Evolutionary conservation across 1,140 invertebrate genomes (phyloP), one percentile per base, ranked within the genome.

Genomic region (Drosophila repleta): DNA sequence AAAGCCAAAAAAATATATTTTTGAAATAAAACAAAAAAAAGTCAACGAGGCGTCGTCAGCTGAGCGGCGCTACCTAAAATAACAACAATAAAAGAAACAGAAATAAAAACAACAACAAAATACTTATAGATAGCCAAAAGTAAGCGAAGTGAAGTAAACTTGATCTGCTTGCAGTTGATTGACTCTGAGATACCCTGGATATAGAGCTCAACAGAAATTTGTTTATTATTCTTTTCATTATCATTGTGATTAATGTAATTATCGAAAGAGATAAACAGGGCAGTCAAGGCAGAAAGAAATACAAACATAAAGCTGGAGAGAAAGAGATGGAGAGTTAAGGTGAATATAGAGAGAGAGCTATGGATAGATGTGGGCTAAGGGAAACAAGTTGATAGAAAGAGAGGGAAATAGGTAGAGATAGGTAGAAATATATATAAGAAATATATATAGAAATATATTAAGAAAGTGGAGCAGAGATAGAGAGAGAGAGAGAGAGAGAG

Each of bases 11-110:
- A 41, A 4, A 41, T 7, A 17, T 7, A 35, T 35, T 3, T 35
- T 35, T 35, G 2, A 60, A 71, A 49, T 18, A 41, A 6, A 24
- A 46, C 18, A 52, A 48, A 57, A 51, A 72, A 58, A 43, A 57
- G 70, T 65, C 74, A 60, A 60, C 69, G 32, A 35, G 10, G 32
- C 32, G 32, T 6, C 56, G 79, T 82, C 79, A 82, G 74, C 74
- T 82, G 79, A 82, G 74, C 26, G 60, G 57, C 48, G 75, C 66
- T 24, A 46, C 15, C 24, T 46, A 46, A 63, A 53, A 8, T 20
- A 18, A 11, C 49, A 67, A n/a, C 20, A 37, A 20, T 24, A 53
- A 57, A 58, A 80, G 58, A 57, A 17, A 35, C 21, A 56, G 24
- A 71, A 17, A 21, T 21, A 32, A 41, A 65, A 26, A 61, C 24